Evolutionary conservation across 2,797 vertebrate genomes (phyloP).

Genomic region (Anomalospiza imberbis): DNA sequence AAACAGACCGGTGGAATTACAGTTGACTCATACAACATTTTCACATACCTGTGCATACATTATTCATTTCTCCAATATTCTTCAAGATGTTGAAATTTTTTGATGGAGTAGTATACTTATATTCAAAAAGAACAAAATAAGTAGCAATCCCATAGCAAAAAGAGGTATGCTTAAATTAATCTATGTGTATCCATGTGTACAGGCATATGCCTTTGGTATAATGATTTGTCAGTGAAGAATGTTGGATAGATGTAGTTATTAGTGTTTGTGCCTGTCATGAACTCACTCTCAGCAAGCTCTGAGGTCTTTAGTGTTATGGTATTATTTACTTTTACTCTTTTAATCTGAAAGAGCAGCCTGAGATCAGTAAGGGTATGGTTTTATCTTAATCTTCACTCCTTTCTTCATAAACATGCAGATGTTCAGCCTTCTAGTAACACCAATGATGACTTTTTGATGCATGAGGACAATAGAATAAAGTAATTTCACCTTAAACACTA

Average conservation of each 20-base stretch:
- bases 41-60: neutral
- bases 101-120: neutral
- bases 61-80: neutral
- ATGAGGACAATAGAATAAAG: conserved; percentile 16
- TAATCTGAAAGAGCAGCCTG: neutral
- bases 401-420: conserved; percentile 51
- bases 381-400: conserved; percentile 45
- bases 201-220: neutral
- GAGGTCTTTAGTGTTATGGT: neutral
- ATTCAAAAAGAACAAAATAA: neutral
- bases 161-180: neutral
- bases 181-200: neutral
- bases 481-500: conserved; percentile 24
- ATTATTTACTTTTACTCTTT: conserved; percentile 46
- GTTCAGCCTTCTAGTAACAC: conserved; percentile 10
- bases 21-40: neutral
- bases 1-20: neutral
- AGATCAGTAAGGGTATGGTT: neutral
- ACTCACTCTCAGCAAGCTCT: neutral
- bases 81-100: neutral
- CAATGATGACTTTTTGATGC: neutral
- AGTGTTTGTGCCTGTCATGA: neutral
- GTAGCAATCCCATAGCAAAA: neutral
- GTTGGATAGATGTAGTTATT: neutral
- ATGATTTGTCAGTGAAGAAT: neutral